These are phyloP conservation scores for Drosophila hawaiiensis DNA, from an alignment of 2,888 invertebrate genomes.

Conservation along the genomic window DNA sequence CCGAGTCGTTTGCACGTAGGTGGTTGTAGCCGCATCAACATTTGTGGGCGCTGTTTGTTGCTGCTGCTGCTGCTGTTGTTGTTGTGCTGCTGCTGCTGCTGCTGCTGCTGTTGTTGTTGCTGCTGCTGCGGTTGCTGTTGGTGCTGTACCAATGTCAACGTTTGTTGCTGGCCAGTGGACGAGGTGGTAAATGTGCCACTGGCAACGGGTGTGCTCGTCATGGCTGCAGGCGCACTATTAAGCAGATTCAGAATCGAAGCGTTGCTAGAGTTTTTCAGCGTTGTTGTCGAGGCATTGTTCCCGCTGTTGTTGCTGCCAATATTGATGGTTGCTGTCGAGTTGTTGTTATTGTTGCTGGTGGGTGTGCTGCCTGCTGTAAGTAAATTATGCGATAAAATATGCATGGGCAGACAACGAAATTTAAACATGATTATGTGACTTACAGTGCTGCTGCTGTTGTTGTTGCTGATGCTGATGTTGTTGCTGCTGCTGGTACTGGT, in stretches of 20 bases:
- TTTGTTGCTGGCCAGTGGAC: slow-evolving; percentile 77
- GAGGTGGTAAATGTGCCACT: slow-evolving; percentile 84
- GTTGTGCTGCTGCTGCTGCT: slow-evolving; percentile 76
- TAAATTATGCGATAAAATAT: not conserved
- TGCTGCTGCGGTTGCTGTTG: slow-evolving; percentile 73
- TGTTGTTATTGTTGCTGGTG: slow-evolving; percentile 32
- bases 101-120: slow-evolving; percentile 77
- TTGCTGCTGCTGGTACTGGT: slow-evolving; percentile 89
- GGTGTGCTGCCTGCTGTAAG: slow-evolving; percentile 63
- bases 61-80: slow-evolving; percentile 72
- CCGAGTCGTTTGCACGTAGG: slow-evolving; percentile 77
- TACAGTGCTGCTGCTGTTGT: slow-evolving; percentile 56
- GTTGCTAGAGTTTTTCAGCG: slow-evolving; percentile 85
- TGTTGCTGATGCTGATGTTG: slow-evolving; percentile 76
- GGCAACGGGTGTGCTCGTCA: slow-evolving; percentile 88
- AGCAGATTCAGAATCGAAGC: slow-evolving; percentile 91
- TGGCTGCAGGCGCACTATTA: slow-evolving; percentile 91
- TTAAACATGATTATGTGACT: slow-evolving; percentile 12
- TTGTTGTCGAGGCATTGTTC: slow-evolving; percentile 32
- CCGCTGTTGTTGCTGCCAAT: slow-evolving; percentile 36
- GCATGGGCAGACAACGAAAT: not conserved
- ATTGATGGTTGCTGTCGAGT: slow-evolving; percentile 34
- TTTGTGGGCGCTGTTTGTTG: slow-evolving; percentile 62
- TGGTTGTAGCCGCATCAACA: slow-evolving; percentile 70
- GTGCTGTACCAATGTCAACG: slow-evolving; percentile 79